Evolutionary conservation across 2,797 vertebrate genomes (phyloP).

Genomic region (Enoplosus armatus): DNA sequence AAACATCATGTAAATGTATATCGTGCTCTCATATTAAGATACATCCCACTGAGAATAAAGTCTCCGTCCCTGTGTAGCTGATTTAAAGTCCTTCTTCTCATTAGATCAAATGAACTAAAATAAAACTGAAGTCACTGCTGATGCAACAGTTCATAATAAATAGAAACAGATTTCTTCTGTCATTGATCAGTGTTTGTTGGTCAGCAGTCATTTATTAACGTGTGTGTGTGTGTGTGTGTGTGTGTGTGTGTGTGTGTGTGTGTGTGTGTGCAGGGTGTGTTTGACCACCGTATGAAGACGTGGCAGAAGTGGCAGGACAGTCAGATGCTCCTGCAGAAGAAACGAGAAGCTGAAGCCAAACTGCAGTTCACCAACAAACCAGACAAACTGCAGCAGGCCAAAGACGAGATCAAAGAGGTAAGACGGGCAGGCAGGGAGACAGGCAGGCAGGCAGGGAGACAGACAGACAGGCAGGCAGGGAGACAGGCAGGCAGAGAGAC

Average conservation of each 20-base stretch:
- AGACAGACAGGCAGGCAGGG: too few relatives aligned
- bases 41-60: too few relatives aligned
- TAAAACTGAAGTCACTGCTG: not conserved
- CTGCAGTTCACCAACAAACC: slow-evolving; percentile 95
- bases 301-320: slow-evolving; percentile 99
- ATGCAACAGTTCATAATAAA: too few relatives aligned
- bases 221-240: slow-evolving; percentile 23
- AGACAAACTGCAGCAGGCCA: slow-evolving; percentile 97
- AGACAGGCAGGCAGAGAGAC: too few relatives aligned
- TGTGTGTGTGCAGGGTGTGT: slow-evolving; percentile 88
- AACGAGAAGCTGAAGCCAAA: slow-evolving; percentile 96
- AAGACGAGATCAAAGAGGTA: slow-evolving; percentile 97
- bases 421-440: slow-evolving; percentile 53
- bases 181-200: too few relatives aligned
- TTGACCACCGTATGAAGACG: slow-evolving; percentile 96
- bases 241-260: slow-evolving; percentile 9
- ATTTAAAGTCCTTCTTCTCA: too few relatives aligned
- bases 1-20: too few relatives aligned
- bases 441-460: too few relatives aligned
- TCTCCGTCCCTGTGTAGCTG: too few relatives aligned
- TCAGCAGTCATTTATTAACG: not conserved
- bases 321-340: slow-evolving; percentile 95
- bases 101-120: too few relatives aligned
- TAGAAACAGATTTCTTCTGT: too few relatives aligned
- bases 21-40: too few relatives aligned